A percentile compares a stretch with the other conserved stretches of the same genome.
phyloP scores from a whole-genome alignment of 2,888 invertebrate species.

The Molanna angustata region DNA sequence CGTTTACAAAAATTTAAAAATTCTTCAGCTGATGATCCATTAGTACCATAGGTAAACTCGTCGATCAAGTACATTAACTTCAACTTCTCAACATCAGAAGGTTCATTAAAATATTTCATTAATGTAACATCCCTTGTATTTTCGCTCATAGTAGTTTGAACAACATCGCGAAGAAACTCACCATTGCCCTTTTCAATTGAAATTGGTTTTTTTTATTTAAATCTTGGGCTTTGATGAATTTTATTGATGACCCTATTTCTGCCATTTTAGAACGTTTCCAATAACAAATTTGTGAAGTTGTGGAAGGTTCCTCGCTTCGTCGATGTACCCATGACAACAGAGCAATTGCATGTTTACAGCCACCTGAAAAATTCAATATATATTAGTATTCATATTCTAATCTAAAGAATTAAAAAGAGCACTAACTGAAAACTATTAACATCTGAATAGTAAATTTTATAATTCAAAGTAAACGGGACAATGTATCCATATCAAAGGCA shows the following conservation, averaged over 20 bases:
- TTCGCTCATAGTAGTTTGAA: background rate
- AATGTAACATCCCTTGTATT: background rate
- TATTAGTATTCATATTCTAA: background rate
- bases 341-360: conserved; percentile 9
- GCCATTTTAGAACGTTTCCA: conserved; percentile 5
- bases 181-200: too few species aligned
- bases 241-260: background rate
- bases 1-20: too few species aligned
- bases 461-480: too few species aligned
- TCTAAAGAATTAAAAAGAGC: too few species aligned
- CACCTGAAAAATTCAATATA: background rate
- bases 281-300: background rate
- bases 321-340: conserved; percentile 10
- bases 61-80: background rate
- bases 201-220: too few species aligned
- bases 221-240: background rate
- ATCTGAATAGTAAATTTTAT: too few species aligned
- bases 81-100: background rate
- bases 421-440: too few species aligned
- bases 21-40: background rate
- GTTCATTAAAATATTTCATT: background rate
- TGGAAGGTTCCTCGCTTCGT: conserved; percentile 8
- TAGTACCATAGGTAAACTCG: background rate
- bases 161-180: background rate
- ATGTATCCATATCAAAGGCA: too few species aligned